Evolutionary conservation across 2,888 invertebrate genomes (phyloP).

Genomic region (Graphium colonna): DNA sequence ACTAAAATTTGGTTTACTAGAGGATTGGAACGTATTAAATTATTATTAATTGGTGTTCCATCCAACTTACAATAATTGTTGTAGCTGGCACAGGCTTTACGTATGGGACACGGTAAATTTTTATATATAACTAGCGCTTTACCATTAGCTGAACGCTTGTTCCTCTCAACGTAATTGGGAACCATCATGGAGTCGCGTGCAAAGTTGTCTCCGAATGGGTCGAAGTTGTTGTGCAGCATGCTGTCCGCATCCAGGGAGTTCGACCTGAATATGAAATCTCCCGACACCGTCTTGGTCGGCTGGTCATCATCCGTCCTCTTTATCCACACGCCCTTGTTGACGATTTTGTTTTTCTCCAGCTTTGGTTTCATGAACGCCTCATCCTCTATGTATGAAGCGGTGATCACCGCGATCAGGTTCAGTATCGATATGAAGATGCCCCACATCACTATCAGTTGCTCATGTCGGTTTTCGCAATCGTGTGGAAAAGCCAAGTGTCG

Average conservation of each 20-base stretch:
- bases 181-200: constrained; percentile 40
- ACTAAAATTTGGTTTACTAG: no score
- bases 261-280: constrained; percentile 51
- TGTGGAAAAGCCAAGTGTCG: constrained; percentile 27
- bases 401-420: constrained; percentile 28
- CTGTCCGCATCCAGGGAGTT: constrained; percentile 54
- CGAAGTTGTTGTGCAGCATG: constrained; percentile 45
- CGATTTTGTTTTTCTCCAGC: constrained; percentile 52
- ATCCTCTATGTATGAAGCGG: constrained; percentile 34
- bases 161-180: constrained; percentile 45
- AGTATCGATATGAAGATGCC: constrained; percentile 37
- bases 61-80: constrained; percentile 19
- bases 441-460: constrained; percentile 44
- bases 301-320: constrained; percentile 32
- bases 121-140: constrained; percentile 35
- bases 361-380: constrained; percentile 41
- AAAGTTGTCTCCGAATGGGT: constrained; percentile 39
- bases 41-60: background rate
- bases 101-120: constrained; percentile 15
- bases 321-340: constrained; percentile 62
- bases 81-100: constrained; percentile 17
- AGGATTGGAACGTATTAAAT: constrained; percentile 20
- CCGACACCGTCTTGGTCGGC: constrained; percentile 32
- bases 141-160: constrained; percentile 50
- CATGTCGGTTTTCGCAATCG: constrained; percentile 13